Conservation (phyloP, 2,888 invertebrate genomes). For the Drosophila prostipennis region DNA sequence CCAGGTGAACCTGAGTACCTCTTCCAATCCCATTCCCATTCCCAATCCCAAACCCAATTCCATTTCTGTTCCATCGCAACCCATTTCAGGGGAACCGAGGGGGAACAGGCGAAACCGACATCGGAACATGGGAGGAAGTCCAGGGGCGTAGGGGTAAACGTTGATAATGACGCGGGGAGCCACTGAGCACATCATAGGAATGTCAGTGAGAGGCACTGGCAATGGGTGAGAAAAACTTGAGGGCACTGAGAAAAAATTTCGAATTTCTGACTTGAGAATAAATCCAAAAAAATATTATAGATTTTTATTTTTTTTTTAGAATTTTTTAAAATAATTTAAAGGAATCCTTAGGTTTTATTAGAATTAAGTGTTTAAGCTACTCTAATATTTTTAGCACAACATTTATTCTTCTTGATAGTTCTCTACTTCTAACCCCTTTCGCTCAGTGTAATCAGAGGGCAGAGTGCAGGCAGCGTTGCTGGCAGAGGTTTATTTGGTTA, state of each 20-base stretch:
- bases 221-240: constrained; percentile 4
- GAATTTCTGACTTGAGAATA: background rate
- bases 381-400: too few species aligned
- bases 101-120: constrained; percentile 19
- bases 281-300: too few species aligned
- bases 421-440: rapidly evolving
- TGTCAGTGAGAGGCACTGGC: constrained; percentile 14
- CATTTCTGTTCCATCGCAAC: constrained; percentile 19
- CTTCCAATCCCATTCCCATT: constrained; percentile 14
- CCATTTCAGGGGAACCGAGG: constrained; percentile 12
- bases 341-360: too few species aligned
- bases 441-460: constrained; percentile 6
- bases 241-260: background rate
- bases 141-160: constrained; percentile 30
- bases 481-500: constrained; percentile 71
- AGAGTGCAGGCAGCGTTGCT: constrained; percentile 3
- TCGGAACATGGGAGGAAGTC: constrained; percentile 9
- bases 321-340: too few species aligned
- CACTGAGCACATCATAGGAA: constrained; percentile 39
- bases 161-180: constrained; percentile 40
- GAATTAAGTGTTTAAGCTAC: too few species aligned
- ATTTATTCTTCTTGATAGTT: background rate
- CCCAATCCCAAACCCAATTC: constrained; percentile 15
- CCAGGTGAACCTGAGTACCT: constrained; percentile 22
- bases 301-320: too few species aligned